phyloP scores from a whole-genome alignment of 2,113 vertebrate species.

The Melospiza melodia region DNA sequence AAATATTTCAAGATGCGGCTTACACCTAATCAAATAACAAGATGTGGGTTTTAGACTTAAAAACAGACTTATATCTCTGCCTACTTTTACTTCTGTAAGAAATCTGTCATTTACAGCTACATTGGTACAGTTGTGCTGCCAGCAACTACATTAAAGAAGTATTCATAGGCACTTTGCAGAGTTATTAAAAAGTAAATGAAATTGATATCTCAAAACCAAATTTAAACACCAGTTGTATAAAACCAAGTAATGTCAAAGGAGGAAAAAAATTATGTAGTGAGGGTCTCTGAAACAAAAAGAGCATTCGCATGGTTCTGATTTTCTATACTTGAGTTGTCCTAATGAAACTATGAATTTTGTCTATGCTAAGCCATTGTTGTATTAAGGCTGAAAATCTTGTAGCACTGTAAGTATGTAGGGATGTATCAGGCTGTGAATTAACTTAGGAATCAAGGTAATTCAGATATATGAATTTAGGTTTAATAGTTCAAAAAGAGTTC shows the following conservation, averaged over 20 bases:
- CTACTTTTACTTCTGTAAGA: neutral
- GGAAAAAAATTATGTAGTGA: neutral
- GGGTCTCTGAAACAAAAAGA: neutral
- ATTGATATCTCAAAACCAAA: neutral
- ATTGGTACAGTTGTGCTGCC: neutral
- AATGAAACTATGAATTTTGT: neutral
- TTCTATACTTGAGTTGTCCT: neutral
- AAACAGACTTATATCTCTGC: neutral
- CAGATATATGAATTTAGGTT: neutral
- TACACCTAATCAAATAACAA: neutral
- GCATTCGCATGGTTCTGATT: accelerated
- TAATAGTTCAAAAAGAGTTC: neutral
- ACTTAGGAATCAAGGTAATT: neutral
- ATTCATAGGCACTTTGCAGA: neutral
- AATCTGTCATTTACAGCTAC: neutral
- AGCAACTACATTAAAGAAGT: neutral
- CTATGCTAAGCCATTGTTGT: neutral
- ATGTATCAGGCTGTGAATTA: neutral
- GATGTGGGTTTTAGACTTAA: neutral
- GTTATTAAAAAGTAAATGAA: neutral
- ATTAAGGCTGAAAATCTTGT: neutral
- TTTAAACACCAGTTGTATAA: neutral
- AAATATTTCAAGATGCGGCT: neutral
- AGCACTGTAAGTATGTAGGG: neutral
- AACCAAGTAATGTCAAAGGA: neutral